These are phyloP conservation scores for Cephus sareptanus DNA, from an alignment of 2,888 invertebrate species.

Conservation along the genomic window DNA sequence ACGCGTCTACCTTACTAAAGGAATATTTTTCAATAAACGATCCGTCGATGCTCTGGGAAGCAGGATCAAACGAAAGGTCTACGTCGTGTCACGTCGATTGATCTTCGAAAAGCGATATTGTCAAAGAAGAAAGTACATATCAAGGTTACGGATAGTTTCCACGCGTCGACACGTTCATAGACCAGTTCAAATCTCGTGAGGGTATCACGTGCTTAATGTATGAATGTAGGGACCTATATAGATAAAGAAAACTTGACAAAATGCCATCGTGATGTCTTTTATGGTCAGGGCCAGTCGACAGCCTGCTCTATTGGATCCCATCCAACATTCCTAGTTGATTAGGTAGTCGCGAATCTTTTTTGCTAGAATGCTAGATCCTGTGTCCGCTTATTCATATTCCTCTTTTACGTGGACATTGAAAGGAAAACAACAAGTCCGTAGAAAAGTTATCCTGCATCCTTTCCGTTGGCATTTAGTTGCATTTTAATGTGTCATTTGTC, in stretches of 20 bases:
- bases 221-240: constrained; percentile 24
- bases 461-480: not conserved
- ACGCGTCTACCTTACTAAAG: not conserved
- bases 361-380: not conserved
- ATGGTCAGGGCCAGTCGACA: constrained; percentile 48
- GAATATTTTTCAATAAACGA: not conserved
- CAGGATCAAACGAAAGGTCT: not conserved
- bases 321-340: not conserved
- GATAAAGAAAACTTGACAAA: constrained; percentile 46
- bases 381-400: not conserved
- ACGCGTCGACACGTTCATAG: not conserved
- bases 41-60: too few species aligned
- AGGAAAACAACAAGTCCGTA: not conserved
- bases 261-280: constrained; percentile 56
- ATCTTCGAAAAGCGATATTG: too few species aligned
- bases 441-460: too few species aligned
- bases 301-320: constrained; percentile 6
- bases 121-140: not conserved
- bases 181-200: constrained; percentile 18
- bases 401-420: not conserved
- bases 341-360: not conserved
- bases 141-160: not conserved
- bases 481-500: too few species aligned
- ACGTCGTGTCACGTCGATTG: not conserved
- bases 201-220: constrained; percentile 33